Base-by-base conservation (phyloP, 2,888 invertebrate species). In the Tillus elongatus region DNA sequence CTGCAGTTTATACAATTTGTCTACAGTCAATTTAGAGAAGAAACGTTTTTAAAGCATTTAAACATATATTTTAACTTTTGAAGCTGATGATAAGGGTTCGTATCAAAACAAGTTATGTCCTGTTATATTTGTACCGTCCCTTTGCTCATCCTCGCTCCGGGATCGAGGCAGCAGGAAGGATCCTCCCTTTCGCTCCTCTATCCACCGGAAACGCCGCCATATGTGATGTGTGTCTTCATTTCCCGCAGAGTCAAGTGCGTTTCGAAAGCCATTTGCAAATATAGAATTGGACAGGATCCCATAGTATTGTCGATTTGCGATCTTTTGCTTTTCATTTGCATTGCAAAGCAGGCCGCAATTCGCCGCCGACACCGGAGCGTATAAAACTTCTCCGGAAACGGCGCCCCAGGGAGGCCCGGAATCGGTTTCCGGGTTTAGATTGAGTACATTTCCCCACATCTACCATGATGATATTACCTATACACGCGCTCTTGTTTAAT, bases 341-440 rank as follows among this genome's bases (percentile, higher is more conserved):
- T 61, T 64, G 63, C 64, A 64, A 64, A 64, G 58, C 55, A 55
- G 51, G 51, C 58, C 61, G 60, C 60, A 61, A 61, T 61, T 62
- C 61, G 58, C 56, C 55, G 50, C 53, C 57, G 55, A 55, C 58
- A 53, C 54, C 56, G 51, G 48, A 56, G 54, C 58, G 57, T 57
- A 58, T 61, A 62, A 64, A 60, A 63, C 58, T 60, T 57, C 55
- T 51, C 56, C 51, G 53, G 56, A 49, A 61, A 63, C 60, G 57
- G 60, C 57, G 58, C 63, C 61, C 63, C 44, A 47, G 61, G 62
- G 63, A 61, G 46, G 48, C 44, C 49, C 51, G 56, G 64, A 63
- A 64, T 63, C 63, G 63, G 62, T 63, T 64, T 63, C 62, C 64
- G 57, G 64, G 63, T 63, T 64, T 63, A 62, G 64, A 64, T 64